phyloP scores from a whole-genome alignment of 1,140 invertebrate species.

The Bicyclus anynana region DNA sequence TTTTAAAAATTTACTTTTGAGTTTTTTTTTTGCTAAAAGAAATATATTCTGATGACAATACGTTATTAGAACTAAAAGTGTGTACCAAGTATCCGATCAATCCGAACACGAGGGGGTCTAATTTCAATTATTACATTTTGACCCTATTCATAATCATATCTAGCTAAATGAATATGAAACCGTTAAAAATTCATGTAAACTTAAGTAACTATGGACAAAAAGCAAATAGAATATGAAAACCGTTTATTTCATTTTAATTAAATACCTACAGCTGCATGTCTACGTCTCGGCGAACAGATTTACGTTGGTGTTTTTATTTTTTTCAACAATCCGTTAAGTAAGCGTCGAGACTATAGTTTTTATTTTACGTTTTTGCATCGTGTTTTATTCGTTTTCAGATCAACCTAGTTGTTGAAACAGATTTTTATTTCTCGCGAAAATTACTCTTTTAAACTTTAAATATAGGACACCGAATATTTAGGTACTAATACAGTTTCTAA shows the following conservation, averaged over 20 bases:
- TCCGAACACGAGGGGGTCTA: too few relatives aligned
- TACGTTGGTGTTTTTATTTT: slow-evolving; percentile 1
- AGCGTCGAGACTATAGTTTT: slow-evolving; percentile 5
- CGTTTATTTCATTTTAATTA: slow-evolving; percentile 4
- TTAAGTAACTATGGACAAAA: neutral
- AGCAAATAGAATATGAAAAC: neutral
- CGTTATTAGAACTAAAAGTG: too few relatives aligned
- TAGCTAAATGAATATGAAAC: too few relatives aligned
- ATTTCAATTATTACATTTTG: too few relatives aligned
- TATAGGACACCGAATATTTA: too few relatives aligned
- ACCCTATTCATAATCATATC: too few relatives aligned
- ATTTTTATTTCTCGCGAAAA: neutral
- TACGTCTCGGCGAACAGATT: slow-evolving; percentile 1
- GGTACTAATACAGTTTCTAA: too few relatives aligned
- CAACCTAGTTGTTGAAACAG: slow-evolving; percentile 4
- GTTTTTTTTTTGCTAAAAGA: too few relatives aligned
- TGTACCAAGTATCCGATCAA: too few relatives aligned
- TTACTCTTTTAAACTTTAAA: neutral
- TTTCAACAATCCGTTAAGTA: slow-evolving; percentile 11
- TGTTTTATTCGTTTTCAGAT: slow-evolving; percentile 5
- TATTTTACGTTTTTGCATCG: slow-evolving; percentile 2
- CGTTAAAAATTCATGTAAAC: neutral
- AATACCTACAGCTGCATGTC: slow-evolving; percentile 4
- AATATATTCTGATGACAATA: too few relatives aligned
- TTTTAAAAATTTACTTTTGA: too few relatives aligned